Evolutionary conservation across 1,140 invertebrate species (phyloP), one percentile per base, ranked within the genome.

Genomic region (Drosophila sucinea): DNA sequence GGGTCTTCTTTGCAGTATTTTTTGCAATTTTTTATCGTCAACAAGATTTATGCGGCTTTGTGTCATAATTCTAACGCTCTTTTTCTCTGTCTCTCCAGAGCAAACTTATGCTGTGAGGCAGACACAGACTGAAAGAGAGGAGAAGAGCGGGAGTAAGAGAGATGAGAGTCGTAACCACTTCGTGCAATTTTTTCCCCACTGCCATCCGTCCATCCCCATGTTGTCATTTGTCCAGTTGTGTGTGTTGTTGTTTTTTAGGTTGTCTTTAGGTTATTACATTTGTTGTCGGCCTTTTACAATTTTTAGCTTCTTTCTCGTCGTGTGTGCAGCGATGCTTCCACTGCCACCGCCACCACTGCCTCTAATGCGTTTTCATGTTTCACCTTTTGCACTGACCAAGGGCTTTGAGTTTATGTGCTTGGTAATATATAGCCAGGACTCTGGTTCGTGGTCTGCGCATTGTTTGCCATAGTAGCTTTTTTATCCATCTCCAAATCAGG

Each of bases 21-120:
- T 74, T 62, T 79, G 58, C 74, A 54, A 85, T 85, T 85, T 85
- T 85, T 85, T 85, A 85, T 85, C 81, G 83, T 85, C 81, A 78
- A 78, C 67, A 81, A 85, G 81, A 85, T 85, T 85, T 85, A 85
- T 85, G 81, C 77, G 77, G 74, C 77, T 81, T 78, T 81, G 67
- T 77, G 77, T 70, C 81, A 85, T 85, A 85, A 85, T 85, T 85
- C 81, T 81, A 77, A 77, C 80, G 73, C 77, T 73, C 79, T 74
- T 25, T 35, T 54, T 54, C 38, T 40, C 51, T 66, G n/a, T 27
- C 32, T 67, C 68, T 55, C 64, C 66, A 78, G 77, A 75, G 77
- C 60, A 67, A 79, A 79, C 77, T 74, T 74, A 70, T 74, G 77
- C 74, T 71, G 64, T 32, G 62, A 40, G 61, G 32, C 58, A 23